Percentiles rank a stretch among this genome's conserved stretches.
Conservation (phyloP, 2,888 invertebrate species). For the Drosophila austrosaltans region DNA sequence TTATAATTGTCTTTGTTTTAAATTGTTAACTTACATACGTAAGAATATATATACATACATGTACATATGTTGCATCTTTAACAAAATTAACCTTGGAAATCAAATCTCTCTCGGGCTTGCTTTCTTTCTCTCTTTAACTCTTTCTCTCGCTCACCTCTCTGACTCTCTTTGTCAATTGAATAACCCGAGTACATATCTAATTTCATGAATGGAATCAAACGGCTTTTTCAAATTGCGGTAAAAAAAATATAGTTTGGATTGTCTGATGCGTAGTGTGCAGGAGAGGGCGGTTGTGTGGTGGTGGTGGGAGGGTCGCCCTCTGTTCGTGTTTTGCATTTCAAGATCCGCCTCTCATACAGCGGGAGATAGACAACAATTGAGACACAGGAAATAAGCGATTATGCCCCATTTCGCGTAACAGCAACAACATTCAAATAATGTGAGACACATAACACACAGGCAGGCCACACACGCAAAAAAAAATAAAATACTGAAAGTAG, state of each 20-base stretch:
- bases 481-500: neutral
- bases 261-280: neutral
- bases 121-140: slow-evolving; percentile 22
- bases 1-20: neutral
- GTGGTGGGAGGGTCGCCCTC: neutral
- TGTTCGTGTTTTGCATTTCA: slow-evolving; percentile 59
- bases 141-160: neutral
- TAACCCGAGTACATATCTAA: slow-evolving; percentile 38
- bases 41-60: too few relatives aligned
- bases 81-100: slow-evolving; percentile 68
- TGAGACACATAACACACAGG: slow-evolving; percentile 19
- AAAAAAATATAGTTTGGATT: too few relatives aligned
- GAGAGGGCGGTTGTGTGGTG: neutral
- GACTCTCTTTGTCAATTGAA: slow-evolving; percentile 38
- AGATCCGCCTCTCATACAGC: slow-evolving; percentile 36
- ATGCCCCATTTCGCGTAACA: slow-evolving; percentile 50
- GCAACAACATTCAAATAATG: slow-evolving; percentile 40
- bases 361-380: slow-evolving; percentile 28
- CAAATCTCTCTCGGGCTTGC: slow-evolving; percentile 21
- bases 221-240: slow-evolving; percentile 18
- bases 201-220: slow-evolving; percentile 58
- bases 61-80: slow-evolving; percentile 20
- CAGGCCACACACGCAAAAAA: neutral
- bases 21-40: neutral
- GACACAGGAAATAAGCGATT: slow-evolving; percentile 67